A percentile compares a stretch with the other conserved stretches of the same genome.
These are phyloP conservation scores for Heliconius erato DNA, from an alignment of 2,888 invertebrate genomes.

Conservation along the genomic window DNA sequence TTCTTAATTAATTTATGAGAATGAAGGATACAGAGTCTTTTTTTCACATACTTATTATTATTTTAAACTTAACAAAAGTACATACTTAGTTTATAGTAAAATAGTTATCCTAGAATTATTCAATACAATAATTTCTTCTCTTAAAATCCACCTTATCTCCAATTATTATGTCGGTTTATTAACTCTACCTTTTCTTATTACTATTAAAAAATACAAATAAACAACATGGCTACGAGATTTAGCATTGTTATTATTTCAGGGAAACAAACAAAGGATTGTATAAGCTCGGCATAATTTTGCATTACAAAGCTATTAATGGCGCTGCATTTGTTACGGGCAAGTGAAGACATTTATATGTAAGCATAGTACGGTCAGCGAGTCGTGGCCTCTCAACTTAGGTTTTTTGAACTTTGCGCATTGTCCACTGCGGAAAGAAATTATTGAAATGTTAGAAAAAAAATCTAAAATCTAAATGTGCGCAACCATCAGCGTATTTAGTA, in stretches of 20 bases:
- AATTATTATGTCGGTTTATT: background rate
- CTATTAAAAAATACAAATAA: background rate
- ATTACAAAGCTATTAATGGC: slow-evolving; percentile 23
- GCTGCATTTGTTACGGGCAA: slow-evolving; percentile 10
- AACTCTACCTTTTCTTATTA: background rate
- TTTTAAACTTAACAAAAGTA: background rate
- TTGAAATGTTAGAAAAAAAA: no score
- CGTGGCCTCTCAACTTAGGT: no score
- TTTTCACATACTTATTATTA: background rate
- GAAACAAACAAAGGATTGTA: slow-evolving; percentile 22
- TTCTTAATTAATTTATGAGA: background rate
- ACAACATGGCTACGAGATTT: slow-evolving; percentile 3
- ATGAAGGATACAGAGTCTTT: background rate
- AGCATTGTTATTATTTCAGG: slow-evolving; percentile 1
- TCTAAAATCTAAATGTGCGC: no score
- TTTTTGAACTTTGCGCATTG: no score
- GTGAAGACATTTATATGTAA: slow-evolving; percentile 9
- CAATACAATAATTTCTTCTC: background rate
- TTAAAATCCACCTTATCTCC: background rate
- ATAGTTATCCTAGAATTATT: no score
- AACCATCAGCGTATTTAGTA: no score
- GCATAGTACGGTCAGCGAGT: background rate
- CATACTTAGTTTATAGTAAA: background rate
- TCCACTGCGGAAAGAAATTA: no score
- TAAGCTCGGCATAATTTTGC: slow-evolving; percentile 11